These are phyloP conservation scores for Polymixis lichenea DNA, from an alignment of 2,888 invertebrate species.

Conservation along the genomic window DNA sequence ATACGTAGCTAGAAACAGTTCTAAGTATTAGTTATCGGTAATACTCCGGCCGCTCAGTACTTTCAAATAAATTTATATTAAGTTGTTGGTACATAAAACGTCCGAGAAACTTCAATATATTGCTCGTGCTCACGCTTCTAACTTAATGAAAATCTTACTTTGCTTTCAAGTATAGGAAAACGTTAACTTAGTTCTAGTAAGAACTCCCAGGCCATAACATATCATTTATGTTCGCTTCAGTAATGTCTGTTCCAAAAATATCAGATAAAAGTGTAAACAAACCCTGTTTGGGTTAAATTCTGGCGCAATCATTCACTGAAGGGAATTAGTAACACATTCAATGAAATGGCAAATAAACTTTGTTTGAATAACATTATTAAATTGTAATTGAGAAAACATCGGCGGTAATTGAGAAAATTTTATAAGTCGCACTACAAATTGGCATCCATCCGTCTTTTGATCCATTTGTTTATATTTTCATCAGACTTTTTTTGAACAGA, in stretches of 20 bases:
- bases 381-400: neutral
- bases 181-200: constrained; percentile 27
- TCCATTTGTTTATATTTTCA: neutral
- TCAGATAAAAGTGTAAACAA: neutral
- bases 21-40: neutral
- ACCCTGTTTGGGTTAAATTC: neutral
- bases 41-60: neutral
- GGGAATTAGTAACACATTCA: neutral
- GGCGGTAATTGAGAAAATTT: neutral
- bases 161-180: constrained; percentile 39
- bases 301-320: neutral
- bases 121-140: constrained; percentile 6
- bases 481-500: neutral
- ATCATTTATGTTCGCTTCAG: neutral
- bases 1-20: neutral
- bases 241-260: neutral
- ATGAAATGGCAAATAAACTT: too few species aligned
- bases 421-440: neutral
- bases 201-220: constrained; percentile 11
- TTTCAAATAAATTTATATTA: constrained; percentile 24
- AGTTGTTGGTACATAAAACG: constrained; percentile 13
- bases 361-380: too few species aligned
- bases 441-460: neutral
- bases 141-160: constrained; percentile 45
- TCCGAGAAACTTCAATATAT: constrained; percentile 29